phyloP scores from a whole-genome alignment of 2,888 invertebrate genomes.

The Zele albiditarsus region DNA sequence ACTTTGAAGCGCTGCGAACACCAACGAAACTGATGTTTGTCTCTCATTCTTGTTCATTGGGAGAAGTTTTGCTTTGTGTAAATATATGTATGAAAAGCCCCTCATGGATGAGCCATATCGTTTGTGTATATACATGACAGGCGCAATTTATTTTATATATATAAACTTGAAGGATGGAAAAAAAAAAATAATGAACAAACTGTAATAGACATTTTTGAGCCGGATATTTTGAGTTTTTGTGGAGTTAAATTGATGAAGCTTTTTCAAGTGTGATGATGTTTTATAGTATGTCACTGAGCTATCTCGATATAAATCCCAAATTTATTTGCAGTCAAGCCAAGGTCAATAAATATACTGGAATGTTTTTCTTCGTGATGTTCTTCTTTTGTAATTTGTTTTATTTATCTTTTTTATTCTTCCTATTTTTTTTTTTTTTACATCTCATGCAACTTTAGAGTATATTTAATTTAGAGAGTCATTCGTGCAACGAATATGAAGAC shows the following conservation, averaged over 20 bases:
- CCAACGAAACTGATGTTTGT: conserved; percentile 37
- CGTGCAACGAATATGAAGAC: neutral
- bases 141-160: conserved; percentile 31
- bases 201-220: neutral
- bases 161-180: conserved; percentile 20
- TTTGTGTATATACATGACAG: conserved; percentile 13
- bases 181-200: conserved; percentile 8
- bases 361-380: neutral
- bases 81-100: neutral
- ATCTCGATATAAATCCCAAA: neutral
- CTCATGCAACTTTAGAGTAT: neutral
- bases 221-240: neutral
- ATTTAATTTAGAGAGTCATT: neutral
- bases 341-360: conserved; percentile 8
- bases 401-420: neutral
- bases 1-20: conserved; percentile 49
- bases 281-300: neutral
- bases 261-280: conserved; percentile 2
- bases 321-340: conserved; percentile 13
- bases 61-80: conserved; percentile 37
- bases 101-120: conserved; percentile 35
- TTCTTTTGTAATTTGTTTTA: neutral
- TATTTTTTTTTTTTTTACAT: neutral
- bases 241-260: conserved; percentile 1
- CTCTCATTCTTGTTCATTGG: conserved; percentile 36